A percentile compares a stretch with the other conserved stretches of the same genome.
Conservation (phyloP, 2,888 invertebrate genomes). For the Parelbella ahira region DNA sequence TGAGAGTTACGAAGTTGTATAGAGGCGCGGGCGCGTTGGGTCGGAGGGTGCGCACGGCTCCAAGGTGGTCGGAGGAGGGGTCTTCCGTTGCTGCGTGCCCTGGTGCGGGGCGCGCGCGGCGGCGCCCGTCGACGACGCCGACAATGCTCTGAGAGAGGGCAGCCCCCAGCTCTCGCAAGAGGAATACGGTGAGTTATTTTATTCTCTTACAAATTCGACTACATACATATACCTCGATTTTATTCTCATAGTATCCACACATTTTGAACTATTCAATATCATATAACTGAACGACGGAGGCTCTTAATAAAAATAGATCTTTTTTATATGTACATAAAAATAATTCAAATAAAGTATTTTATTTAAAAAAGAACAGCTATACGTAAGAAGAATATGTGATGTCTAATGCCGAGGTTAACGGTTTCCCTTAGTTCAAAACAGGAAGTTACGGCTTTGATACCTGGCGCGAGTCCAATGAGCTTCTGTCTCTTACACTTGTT, state of each 20-base stretch:
- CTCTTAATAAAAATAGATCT: too few relatives aligned
- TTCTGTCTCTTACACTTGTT: slow-evolving; percentile 5
- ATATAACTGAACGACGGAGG: too few relatives aligned
- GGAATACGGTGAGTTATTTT: slow-evolving; percentile 68
- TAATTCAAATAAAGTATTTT: too few relatives aligned
- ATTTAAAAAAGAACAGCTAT: too few relatives aligned
- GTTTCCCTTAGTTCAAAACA: slow-evolving; percentile 9
- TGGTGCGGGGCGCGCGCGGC: slow-evolving; percentile 88
- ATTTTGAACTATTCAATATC: too few relatives aligned
- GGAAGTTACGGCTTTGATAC: slow-evolving; percentile 1
- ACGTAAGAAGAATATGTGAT: too few relatives aligned
- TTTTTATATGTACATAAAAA: too few relatives aligned
- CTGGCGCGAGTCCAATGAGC: slow-evolving; percentile 6
- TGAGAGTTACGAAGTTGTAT: slow-evolving; percentile 35
- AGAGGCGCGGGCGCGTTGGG: slow-evolving; percentile 73
- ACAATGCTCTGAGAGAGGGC: slow-evolving; percentile 68
- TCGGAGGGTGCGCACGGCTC: slow-evolving; percentile 62
- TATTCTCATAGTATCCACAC: too few relatives aligned
- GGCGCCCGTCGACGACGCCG: slow-evolving; percentile 82
- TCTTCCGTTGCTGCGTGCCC: slow-evolving; percentile 92
- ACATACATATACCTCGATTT: slow-evolving; percentile 16
- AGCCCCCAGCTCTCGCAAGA: slow-evolving; percentile 62
- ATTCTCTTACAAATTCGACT: too few relatives aligned
- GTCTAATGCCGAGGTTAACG: slow-evolving; percentile 4
- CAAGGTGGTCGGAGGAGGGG: slow-evolving; percentile 87